Conservation (phyloP, 2,797 vertebrate species). For the Lagocephalus sceleratus region DNA sequence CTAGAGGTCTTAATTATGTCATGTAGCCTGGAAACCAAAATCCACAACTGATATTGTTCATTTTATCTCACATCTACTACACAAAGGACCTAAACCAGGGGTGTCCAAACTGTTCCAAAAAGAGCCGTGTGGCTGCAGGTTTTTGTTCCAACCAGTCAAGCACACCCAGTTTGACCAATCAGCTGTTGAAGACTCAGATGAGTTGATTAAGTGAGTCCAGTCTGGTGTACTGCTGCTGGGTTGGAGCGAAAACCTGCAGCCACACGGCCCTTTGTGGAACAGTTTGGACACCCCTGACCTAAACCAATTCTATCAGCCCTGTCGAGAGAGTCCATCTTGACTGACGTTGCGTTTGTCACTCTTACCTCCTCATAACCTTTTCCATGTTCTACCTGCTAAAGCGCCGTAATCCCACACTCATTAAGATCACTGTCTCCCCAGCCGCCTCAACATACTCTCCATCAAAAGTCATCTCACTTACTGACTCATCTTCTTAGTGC, state of each 20-base stretch:
- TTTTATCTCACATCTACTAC: conserved; percentile 15
- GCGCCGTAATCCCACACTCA: conserved; percentile 41
- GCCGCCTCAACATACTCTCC: conserved; percentile 12
- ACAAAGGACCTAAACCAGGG: conserved; percentile 1
- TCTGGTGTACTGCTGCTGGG: too few relatives aligned
- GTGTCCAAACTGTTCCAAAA: too few relatives aligned
- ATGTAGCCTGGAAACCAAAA: background rate
- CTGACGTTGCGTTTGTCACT: conserved; percentile 47
- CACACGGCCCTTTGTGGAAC: too few relatives aligned
- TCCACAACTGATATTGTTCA: conserved; percentile 5
- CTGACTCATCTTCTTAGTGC: conserved; percentile 31
- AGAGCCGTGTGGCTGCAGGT: too few relatives aligned
- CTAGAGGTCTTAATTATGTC: background rate
- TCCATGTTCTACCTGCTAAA: conserved; percentile 30
- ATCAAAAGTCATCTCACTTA: conserved; percentile 48
- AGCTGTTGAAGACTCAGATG: too few relatives aligned
- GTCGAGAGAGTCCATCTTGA: conserved; percentile 17
- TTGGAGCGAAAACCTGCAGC: too few relatives aligned
- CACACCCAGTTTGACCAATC: too few relatives aligned
- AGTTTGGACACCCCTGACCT: too few relatives aligned
- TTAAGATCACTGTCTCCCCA: conserved; percentile 14
- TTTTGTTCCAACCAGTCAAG: too few relatives aligned
- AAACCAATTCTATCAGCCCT: background rate
- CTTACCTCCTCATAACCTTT: conserved; percentile 6
- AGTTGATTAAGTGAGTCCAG: too few relatives aligned